Percentiles rank a stretch among this genome's conserved stretches.
These are phyloP conservation scores for Seriola dumerili DNA, from an alignment of 2,113 vertebrate genomes.

Conservation along the genomic window DNA sequence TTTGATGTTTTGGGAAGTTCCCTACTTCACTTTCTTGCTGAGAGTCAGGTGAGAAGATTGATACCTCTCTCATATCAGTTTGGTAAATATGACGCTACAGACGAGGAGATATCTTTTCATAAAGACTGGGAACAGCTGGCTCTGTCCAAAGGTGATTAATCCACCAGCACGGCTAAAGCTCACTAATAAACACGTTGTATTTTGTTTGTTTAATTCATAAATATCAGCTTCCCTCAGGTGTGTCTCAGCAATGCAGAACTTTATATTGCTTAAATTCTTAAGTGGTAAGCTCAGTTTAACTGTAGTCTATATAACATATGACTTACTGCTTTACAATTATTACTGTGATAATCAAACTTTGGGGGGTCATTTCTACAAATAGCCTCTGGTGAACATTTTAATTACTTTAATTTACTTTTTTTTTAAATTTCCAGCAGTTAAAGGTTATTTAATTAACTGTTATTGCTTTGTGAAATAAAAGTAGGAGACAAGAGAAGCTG, in stretches of 20 bases:
- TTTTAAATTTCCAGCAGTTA: background rate
- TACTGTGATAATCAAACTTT: background rate
- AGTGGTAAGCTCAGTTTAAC: background rate
- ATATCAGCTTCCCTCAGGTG: background rate
- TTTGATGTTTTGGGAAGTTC: too few species aligned
- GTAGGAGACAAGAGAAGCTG: slow-evolving; percentile 26
- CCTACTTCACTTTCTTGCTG: too few species aligned
- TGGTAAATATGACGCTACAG: too few species aligned
- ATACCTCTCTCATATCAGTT: too few species aligned
- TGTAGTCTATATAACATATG: background rate
- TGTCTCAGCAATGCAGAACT: background rate
- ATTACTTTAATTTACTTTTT: slow-evolving; percentile 4
- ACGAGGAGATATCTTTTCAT: too few species aligned
- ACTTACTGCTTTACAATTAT: background rate
- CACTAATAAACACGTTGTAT: too few species aligned
- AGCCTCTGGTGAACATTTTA: background rate
- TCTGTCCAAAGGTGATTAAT: too few species aligned
- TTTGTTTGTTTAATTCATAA: too few species aligned
- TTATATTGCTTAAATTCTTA: background rate
- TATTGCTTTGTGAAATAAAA: slow-evolving; percentile 39
- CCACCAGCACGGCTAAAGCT: too few species aligned
- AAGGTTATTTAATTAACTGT: slow-evolving; percentile 39
- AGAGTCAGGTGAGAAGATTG: too few species aligned
- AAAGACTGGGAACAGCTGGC: too few species aligned
- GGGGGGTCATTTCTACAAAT: slow-evolving; percentile 10